A percentile compares a stretch with the other conserved stretches of the same genome.
These are phyloP conservation scores for Hyles vespertilio DNA, from an alignment of 1,140 invertebrate species.

Conservation along the genomic window DNA sequence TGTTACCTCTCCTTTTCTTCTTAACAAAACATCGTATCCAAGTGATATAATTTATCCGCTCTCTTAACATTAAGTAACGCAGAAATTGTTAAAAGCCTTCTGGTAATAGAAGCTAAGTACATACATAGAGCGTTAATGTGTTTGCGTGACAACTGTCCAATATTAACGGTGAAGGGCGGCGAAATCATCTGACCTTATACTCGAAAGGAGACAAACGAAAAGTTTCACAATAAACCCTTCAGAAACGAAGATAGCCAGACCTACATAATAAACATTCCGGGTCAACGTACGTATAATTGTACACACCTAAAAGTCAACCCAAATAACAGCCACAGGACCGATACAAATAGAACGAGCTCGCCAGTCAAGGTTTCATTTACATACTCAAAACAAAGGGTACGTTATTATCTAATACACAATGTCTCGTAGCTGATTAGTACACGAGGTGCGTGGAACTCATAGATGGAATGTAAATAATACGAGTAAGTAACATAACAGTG, in stretches of 20 bases:
- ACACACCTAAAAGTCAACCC: constrained; percentile 40
- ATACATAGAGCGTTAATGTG: no score
- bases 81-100: no score
- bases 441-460: not conserved
- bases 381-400: constrained; percentile 2
- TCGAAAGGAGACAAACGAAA: not conserved
- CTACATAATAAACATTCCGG: constrained; percentile 29
- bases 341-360: constrained; percentile 30
- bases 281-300: constrained; percentile 48
- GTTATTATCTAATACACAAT: no score
- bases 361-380: constrained; percentile 2
- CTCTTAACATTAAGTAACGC: no score
- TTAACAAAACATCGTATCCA: no score
- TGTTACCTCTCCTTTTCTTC: no score
- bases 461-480: not conserved
- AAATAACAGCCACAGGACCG: constrained; percentile 41
- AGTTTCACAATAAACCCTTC: not conserved
- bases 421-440: not conserved
- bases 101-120: no score
- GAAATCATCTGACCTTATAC: no score
- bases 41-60: no score
- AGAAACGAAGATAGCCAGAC: not conserved
- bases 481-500: not conserved
- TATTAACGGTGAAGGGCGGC: no score
- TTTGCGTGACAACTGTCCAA: no score